Base-by-base conservation (phyloP, 2,888 invertebrate species). In the Siphlonurus alternatus region DNA sequence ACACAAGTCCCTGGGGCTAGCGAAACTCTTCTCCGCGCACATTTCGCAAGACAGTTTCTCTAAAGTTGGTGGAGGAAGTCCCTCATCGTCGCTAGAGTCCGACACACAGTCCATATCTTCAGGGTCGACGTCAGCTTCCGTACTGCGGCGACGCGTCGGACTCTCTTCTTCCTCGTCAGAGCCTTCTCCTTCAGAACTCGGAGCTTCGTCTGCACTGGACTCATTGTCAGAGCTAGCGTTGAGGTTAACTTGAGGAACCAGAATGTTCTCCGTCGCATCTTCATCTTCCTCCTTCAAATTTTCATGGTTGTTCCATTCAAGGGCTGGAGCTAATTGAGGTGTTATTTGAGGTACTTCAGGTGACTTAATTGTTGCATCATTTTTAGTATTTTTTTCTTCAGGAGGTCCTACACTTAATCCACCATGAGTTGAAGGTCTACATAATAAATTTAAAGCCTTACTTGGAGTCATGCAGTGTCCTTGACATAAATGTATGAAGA, bases 1-100 rank as follows among this genome's bases (percentile, higher is more conserved):
- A 53, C 66, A 66, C 2, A 60, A 51, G 20, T 54, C 38, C 20
- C 61, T 22, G 7, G 38, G 38, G n/a, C 64, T 61, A 1, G 23
- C 24, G 22, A 63, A 64, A 74, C 79, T 80, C 67, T 79, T 79
- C 53, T 76, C 75, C 59, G 79, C 78, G 72, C 80, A 80, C 69
- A 80, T 78, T 72, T 80, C 80, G 71, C 80, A 80, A 2, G 78
- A 18, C 19, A 51, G 19, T 24, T 59, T 23, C 7, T 61, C 59
- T 10, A 38, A 23, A 25, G 2, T 25, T 53, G 25, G 60, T 24
- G 18, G 18, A n/a, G 59, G 59, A 62, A 63, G 62, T 19, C 79
- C 79, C 19, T 79, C 76, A 68, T 73, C 75, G 67, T 78, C 80
- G 66, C 75, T 75, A 67, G 76, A 75, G 59, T 79, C 75, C 24